These are phyloP conservation scores for Momotus momota DNA, from an alignment of 2,797 vertebrate genomes.

Conservation along the genomic window DNA sequence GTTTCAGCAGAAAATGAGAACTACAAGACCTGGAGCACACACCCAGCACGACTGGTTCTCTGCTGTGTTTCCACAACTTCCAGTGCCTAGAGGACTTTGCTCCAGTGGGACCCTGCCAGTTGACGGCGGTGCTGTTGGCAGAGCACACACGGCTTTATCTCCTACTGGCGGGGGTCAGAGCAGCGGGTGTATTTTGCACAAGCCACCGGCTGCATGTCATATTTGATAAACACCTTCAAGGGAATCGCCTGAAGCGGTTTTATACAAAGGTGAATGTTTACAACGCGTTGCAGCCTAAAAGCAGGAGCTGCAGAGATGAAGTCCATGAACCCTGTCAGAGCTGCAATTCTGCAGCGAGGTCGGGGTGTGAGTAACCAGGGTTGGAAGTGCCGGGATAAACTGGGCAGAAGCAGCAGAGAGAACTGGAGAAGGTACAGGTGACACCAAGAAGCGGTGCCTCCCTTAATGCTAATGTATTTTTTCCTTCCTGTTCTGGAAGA, in stretches of 20 bases:
- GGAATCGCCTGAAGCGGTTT: background rate
- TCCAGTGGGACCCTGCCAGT: accelerated
- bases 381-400: background rate
- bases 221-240: accelerated
- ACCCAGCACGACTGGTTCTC: background rate
- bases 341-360: accelerated
- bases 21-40: background rate
- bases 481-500: background rate
- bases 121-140: accelerated
- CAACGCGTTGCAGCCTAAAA: accelerated
- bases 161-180: accelerated
- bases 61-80: background rate
- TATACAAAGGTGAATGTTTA: background rate
- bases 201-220: accelerated
- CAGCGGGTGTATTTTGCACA: accelerated
- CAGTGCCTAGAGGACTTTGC: background rate
- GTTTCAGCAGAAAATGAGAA: background rate
- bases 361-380: accelerated
- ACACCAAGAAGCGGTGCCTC: accelerated
- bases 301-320: background rate
- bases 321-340: accelerated
- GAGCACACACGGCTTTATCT: background rate
- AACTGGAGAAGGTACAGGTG: background rate
- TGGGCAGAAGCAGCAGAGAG: background rate
- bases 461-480: background rate